Evolutionary conservation across 2,113 vertebrate species (phyloP).

Genomic region (Psittacula cyanocephala): DNA sequence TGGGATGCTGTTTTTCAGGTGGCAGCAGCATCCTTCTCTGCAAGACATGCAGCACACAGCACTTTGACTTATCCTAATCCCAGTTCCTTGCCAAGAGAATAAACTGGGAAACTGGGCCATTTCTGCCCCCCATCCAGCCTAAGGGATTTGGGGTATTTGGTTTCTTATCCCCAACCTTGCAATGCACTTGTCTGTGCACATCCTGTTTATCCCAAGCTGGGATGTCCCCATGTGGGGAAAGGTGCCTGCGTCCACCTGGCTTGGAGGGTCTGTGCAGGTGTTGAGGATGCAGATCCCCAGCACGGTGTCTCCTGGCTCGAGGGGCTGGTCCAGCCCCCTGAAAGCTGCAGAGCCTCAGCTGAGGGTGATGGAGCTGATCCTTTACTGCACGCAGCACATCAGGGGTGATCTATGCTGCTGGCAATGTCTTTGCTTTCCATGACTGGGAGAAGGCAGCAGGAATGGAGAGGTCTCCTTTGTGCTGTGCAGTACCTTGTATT

Average conservation of each 20-base stretch:
- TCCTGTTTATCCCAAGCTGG: neutral
- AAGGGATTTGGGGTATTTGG: rapidly evolving
- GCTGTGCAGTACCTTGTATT: rapidly evolving
- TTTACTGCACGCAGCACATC: neutral
- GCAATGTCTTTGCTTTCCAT: neutral
- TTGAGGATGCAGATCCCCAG: neutral
- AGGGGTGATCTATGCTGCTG: neutral
- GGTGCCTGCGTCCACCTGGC: rapidly evolving
- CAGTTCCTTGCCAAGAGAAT: neutral
- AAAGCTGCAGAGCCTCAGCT: neutral
- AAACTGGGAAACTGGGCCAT: neutral
- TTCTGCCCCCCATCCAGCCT: neutral
- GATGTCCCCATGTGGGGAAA: rapidly evolving
- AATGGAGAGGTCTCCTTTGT: rapidly evolving
- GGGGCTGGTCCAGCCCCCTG: neutral
- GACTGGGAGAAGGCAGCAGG: neutral
- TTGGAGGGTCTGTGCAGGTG: rapidly evolving
- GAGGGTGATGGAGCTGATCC: neutral
- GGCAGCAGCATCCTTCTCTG: neutral
- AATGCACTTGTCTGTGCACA: neutral
- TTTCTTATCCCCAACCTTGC: neutral
- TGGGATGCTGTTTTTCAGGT: neutral
- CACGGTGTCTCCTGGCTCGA: neutral
- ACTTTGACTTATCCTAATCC: neutral
- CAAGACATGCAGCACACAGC: rapidly evolving